Evolutionary conservation across 2,797 vertebrate genomes (phyloP), one percentile per base, ranked within the genome.

Genomic region (Pseudotriccus pelzelni): DNA sequence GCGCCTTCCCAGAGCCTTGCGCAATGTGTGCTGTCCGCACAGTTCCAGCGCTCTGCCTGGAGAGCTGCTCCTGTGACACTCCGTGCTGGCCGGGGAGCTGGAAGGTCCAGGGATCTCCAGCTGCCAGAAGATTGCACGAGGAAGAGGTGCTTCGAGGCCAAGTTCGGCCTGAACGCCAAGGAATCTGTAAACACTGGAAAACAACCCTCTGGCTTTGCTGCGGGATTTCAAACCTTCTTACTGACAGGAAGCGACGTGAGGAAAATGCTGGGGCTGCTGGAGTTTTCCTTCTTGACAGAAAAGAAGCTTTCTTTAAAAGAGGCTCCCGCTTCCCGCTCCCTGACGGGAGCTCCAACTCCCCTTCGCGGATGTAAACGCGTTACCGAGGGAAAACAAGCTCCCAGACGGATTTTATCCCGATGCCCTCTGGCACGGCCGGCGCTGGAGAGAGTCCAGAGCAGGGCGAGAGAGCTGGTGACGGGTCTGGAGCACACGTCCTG

Each of bases 351-450:
- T 27, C 46, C n/a, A 20, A 4, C n/a, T 14, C 25, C 5, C 5
- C 6, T 2, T 13, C 27, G 6, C 49, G 3, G 1, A 1, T 1
- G 24, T 5, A 16, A n/a, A 67, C 30, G 30, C 49, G 7, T 8
- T 23, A 4, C 23, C 12, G 22, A 11, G 22, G 16, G 7, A 34
- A 34, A 64, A 21, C 1, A 3, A 14, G 18, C n/a, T 55, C 18
- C 2, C 69, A 27, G 8, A 6, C 2, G 2, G 4, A 4, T 0
- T 36, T 22, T 12, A 30, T 3, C 14, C 28, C 1, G 4, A 47
- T 15, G 23, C 37, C 59, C 20, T 15, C 14, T 2, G 23, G 27
- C 74, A 39, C 14, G 4, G 24, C 43, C 10, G 41, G 41, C 20
- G 6, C 41, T 43, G 43, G 66, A 68, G 12, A 2, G 70, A 4